Evolutionary conservation across 2,797 vertebrate species (phyloP), one percentile per base, ranked within the genome.

Genomic region (Euthynnus affinis): DNA sequence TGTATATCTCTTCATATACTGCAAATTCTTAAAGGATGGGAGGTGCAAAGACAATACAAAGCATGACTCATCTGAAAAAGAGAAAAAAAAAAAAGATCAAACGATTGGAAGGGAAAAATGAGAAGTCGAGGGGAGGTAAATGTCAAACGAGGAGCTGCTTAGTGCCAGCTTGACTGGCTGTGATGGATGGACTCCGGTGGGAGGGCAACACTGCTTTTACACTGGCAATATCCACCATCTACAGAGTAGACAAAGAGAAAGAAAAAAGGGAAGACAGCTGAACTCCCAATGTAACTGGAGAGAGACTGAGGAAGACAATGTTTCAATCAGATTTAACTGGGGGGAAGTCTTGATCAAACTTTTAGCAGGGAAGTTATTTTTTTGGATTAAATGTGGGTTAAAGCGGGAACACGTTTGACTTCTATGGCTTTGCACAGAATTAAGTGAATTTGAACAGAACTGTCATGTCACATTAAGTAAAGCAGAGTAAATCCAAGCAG

Each of bases 101-200:
- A 82, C 46, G 40, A 69, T 66, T 57, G 25, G 10, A 80, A 68
- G 44, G n/a, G 20, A 80, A 55, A 88, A 81, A 81, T 62, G 75
- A 84, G 72, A 83, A 80, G 82, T 81, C 0, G 61, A 84, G 58
- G 29, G 81, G 75, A 78, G 66, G 65, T 84, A 90, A 88, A 91
- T 91, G 86, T 89, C 86, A 91, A 85, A 86, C 5, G 14, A 77
- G 42, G 74, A 82, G 82, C 64, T 84, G 72, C 80, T 76, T 75
- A 70, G 81, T 63, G 77, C 69, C 59, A 68, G 72, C 70, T 23
- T 13, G 78, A 69, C 69, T 71, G 69, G 67, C 61, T 60, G 46
- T 92, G 91, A 92, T 87, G 82, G 84, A 92, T 90, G 81, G 80
- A 90, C 81, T 85, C 62, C 10, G 55, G 81, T 88, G 80, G 74